Evolutionary conservation across 2,797 vertebrate species (phyloP).

Genomic region (Ibycter americanus): DNA sequence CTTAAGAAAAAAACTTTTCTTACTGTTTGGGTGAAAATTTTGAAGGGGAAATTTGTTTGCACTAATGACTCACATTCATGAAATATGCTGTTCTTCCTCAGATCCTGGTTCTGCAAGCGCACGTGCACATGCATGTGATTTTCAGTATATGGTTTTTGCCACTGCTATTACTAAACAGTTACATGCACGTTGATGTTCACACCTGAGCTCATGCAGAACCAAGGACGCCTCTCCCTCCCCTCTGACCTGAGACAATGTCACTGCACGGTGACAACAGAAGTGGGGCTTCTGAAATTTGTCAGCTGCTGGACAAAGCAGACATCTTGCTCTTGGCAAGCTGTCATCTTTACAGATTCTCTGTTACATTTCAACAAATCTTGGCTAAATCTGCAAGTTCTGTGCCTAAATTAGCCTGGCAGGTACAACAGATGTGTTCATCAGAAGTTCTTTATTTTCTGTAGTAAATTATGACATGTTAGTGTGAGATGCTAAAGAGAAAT

Average conservation of each 20-base stretch:
- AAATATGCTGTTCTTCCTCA: not conserved
- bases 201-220: not conserved
- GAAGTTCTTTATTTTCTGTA: not conserved
- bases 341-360: not conserved
- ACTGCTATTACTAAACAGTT: not conserved
- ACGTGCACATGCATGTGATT: accelerated
- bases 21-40: not conserved
- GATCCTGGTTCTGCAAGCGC: not conserved
- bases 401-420: not conserved
- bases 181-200: not conserved
- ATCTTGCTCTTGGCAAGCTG: not conserved
- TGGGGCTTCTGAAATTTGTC: not conserved
- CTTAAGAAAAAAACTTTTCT: not conserved
- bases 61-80: not conserved
- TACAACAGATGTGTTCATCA: not conserved
- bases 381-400: not conserved
- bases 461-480: not conserved
- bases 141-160: not conserved
- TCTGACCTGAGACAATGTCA: not conserved
- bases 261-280: not conserved
- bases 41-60: not conserved
- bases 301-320: not conserved
- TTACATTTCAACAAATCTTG: not conserved
- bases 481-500: not conserved
- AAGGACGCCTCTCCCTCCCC: not conserved